Conservation (phyloP, 2,888 invertebrate genomes). For the Drosophila greeni region DNA sequence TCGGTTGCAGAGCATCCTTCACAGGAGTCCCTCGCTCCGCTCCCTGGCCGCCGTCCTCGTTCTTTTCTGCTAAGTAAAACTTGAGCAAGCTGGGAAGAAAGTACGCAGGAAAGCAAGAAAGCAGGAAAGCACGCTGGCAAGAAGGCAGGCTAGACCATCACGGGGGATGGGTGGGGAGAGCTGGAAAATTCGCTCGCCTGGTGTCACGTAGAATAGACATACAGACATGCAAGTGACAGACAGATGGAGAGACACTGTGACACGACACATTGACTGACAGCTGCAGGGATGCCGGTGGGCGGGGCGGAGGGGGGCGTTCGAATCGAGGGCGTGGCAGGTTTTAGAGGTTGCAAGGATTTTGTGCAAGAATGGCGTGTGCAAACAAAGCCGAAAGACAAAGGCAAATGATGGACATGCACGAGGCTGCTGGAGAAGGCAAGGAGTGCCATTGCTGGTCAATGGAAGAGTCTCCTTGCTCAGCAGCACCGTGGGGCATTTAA, state of each 20-base stretch:
- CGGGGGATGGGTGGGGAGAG: conserved; percentile 24
- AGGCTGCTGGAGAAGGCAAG: conserved; percentile 17
- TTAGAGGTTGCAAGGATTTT: conserved; percentile 59
- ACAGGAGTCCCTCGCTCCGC: conserved; percentile 21
- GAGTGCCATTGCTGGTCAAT: conserved; percentile 33
- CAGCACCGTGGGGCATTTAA: conserved; percentile 34
- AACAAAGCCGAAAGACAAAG: conserved; percentile 73
- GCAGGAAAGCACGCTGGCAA: conserved; percentile 23
- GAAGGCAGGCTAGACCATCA: conserved; percentile 6
- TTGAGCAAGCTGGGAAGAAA: conserved; percentile 32
- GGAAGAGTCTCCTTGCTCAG: conserved; percentile 30
- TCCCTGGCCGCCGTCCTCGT: conserved; percentile 16
- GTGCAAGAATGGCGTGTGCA: conserved; percentile 72
- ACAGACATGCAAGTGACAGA: conserved; percentile 77
- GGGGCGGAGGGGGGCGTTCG: conserved; percentile 19
- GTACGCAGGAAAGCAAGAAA: conserved; percentile 13
- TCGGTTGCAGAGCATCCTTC: conserved; percentile 65
- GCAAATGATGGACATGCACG: conserved; percentile 68
- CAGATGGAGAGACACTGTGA: conserved; percentile 76
- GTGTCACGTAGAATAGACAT: conserved; percentile 73
- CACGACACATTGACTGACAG: conserved; percentile 77
- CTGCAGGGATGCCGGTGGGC: conserved; percentile 59
- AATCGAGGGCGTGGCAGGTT: conserved; percentile 18
- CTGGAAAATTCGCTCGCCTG: conserved; percentile 57
- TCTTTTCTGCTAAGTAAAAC: conserved; percentile 35